A percentile compares a stretch with the other conserved stretches of the same genome.
Conservation (phyloP, 1,140 invertebrate genomes). For the Periplaneta americana region DNA sequence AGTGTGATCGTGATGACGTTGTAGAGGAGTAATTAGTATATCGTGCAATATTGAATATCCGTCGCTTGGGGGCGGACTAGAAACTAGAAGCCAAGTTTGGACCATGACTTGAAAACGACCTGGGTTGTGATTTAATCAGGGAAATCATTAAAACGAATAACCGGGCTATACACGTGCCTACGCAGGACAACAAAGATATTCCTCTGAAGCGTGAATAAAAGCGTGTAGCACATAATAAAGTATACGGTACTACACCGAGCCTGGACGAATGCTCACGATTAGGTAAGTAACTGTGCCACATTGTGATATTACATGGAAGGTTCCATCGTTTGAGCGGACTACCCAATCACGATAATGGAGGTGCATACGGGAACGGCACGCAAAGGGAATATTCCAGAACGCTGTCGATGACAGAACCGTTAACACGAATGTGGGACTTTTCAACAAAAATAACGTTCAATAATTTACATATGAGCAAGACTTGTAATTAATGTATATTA, state of each 20-base stretch:
- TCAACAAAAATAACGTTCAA: too few relatives aligned
- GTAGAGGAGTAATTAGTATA: too few relatives aligned
- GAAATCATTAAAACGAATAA: background rate
- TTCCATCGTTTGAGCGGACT: background rate
- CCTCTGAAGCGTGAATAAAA: background rate
- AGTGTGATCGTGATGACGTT: too few relatives aligned
- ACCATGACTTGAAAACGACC: too few relatives aligned
- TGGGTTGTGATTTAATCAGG: background rate
- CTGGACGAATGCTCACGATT: background rate
- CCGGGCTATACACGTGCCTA: background rate
- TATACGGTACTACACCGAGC: background rate
- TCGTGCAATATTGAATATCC: too few relatives aligned
- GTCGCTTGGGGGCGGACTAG: too few relatives aligned
- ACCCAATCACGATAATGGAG: background rate
- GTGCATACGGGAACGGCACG: background rate
- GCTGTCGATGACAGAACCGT: background rate
- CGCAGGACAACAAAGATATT: background rate
- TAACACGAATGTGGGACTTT: too few relatives aligned
- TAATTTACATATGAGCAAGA: too few relatives aligned
- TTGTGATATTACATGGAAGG: background rate
- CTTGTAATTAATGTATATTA: too few relatives aligned
- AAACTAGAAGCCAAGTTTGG: too few relatives aligned
- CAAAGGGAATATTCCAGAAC: background rate
- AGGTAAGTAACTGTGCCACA: background rate
- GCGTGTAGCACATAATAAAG: background rate